A percentile compares a stretch with the other conserved stretches of the same genome.
Conservation (phyloP, 2,888 invertebrate species). For the Rotaria macrura region DNA sequence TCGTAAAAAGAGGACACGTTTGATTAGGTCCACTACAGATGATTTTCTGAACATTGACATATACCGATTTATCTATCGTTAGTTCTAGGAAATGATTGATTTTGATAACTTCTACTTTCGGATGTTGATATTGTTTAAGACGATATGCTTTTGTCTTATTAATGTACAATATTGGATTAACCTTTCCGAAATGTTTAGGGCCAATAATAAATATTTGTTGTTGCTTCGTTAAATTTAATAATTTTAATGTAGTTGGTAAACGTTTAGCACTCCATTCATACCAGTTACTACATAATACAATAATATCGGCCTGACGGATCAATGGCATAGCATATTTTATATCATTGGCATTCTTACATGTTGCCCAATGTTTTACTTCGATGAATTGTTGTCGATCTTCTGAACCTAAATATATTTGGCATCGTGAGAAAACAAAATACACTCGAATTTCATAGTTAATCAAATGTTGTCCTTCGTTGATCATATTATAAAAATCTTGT, state of each 20-base stretch:
- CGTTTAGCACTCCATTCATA: not conserved
- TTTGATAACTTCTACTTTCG: not conserved
- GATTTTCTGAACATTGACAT: not conserved
- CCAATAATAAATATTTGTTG: not conserved
- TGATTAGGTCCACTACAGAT: not conserved
- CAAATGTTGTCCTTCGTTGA: not conserved
- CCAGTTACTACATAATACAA: not conserved
- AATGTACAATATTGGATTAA: not conserved
- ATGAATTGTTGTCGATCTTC: not conserved
- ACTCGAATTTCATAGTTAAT: not conserved
- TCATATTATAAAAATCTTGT: not conserved
- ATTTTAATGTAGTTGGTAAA: not conserved
- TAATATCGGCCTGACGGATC: not conserved
- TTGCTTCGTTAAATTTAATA: not conserved
- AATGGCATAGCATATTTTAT: not conserved
- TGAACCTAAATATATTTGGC: not conserved
- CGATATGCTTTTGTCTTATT: not conserved
- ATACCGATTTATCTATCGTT: not conserved
- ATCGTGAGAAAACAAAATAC: not conserved
- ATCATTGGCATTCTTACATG: not conserved
- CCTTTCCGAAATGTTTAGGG: not conserved
- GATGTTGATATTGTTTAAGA: not conserved
- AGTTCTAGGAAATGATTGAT: not conserved
- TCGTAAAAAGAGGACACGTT: not conserved
- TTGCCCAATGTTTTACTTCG: not conserved